Base-by-base conservation (phyloP, 1,140 invertebrate genomes). In the Holotrichia oblita region DNA sequence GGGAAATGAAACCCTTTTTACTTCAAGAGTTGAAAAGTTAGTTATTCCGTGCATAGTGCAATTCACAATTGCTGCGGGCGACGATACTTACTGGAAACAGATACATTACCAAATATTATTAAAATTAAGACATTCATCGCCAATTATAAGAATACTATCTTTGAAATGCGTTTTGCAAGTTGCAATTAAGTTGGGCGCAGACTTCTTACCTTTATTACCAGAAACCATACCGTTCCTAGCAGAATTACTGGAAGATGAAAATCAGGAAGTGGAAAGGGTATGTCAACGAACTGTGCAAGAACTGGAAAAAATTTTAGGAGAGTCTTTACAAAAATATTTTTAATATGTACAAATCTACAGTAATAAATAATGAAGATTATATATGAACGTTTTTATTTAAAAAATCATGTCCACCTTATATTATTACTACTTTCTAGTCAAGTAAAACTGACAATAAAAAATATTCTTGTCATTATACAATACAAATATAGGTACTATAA, bases 91-190 rank as follows among this genome's bases (percentile, higher is more conserved):
- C 3, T 97, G 96, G 92, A 97, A 97, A 85, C 91, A 94, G 81
- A 87, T 98, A 3, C 96, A 97, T 84, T 96, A 97, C 87, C 95
- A 97, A 87, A 92, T 97, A 75, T 87, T 98, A 17, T 88, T 98
- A 61, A 98, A 98, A 87, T 96, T 95, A 0, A 91, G 95, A 80
- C 92, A 95, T 83, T 89, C 91, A 81, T 91, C 92, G 75, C 88
- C 93, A 0, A 88, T 90, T 80, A 90, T 92, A 74, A 88, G 90
- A 85, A 89, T 92, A 8, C 82, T 89, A 34, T 89, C 91, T 1
- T 87, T 94, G 41, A 89, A 92, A 78, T 90, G 90, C 78, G 85
- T 95, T 81, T 91, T 93, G 17, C 91, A 93, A 78, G 91, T 95
- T 64, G 94, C 93, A 0, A 90, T 89, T 27, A 94, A 95, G 83